Conservation (phyloP, 2,797 vertebrate species). For the Odontamblyopus rebecca region DNA sequence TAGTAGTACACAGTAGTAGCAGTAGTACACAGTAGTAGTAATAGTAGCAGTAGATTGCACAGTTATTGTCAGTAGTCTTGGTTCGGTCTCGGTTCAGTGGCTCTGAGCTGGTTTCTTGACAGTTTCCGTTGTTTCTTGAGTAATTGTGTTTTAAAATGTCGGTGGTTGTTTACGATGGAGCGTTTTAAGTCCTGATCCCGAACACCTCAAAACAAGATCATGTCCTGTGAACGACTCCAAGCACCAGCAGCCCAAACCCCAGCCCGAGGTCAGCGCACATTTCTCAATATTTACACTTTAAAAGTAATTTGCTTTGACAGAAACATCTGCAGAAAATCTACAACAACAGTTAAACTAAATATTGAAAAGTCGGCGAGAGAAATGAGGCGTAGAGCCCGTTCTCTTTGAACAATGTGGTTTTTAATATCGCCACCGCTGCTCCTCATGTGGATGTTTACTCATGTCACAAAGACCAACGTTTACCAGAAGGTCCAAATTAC, state of each 20-base stretch:
- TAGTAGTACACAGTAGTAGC: no score
- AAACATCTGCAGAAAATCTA: conserved; percentile 55
- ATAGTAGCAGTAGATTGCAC: no score
- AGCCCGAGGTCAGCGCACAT: not conserved
- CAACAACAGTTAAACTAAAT: conserved; percentile 23
- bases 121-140: not conserved
- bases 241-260: conserved; percentile 13
- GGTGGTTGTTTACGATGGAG: not conserved
- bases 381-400: conserved; percentile 40
- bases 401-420: conserved; percentile 46
- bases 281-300: conserved; percentile 39
- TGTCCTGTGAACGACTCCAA: conserved; percentile 28
- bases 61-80: no score
- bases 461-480: conserved; percentile 29
- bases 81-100: no score
- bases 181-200: not conserved
- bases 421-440: conserved; percentile 24
- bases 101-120: no score
- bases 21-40: no score
- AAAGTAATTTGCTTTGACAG: conserved; percentile 51
- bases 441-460: conserved; percentile 18
- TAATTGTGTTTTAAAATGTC: not conserved
- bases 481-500: conserved; percentile 26
- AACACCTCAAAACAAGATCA: conserved; percentile 7
- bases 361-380: conserved; percentile 25